Base-by-base conservation (phyloP, 2,888 invertebrate genomes). In the Cabera pusaria region DNA sequence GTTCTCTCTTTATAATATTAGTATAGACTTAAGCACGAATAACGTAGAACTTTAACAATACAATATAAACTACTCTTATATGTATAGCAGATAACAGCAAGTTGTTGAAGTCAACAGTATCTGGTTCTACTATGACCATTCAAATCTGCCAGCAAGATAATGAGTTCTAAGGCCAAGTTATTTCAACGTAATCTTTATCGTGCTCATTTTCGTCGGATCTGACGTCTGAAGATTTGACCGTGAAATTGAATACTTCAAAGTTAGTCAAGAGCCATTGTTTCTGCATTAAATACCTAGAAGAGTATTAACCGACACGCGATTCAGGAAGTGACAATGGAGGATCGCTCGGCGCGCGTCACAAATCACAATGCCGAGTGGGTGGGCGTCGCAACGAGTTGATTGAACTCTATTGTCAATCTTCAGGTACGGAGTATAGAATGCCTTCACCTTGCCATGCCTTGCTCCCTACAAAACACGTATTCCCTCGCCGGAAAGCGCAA, bases 391-490 rank as follows among this genome's bases (percentile, higher is more conserved):
- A 52, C 55, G 73, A 67, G 87, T 83, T 86, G 83, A 81, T 72
- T 83, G 85, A 74, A 81, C 87, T 72, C 70, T 52, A 78, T 81
- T 82, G 78, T 80, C 69, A 74, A 76, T 82, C 74, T 72, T 64
- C 80, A 78, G 77, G 76, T 79, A 79, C 72, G 57, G 50, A 56
- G 46, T 45, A 48, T 49, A 60, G 58, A 72, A 72, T 67, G 57
- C 58, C 63, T 65, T 62, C 55, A 66, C 35, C 35, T 41, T 41
- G 31, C 11, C 18, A 22, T 18, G 25, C 55, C 63, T 65, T 64
- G 54, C 59, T 57, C 59, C 56, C 44, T 50, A 58, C 52, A 56
- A 59, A 59, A 49, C 42, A 60, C 44, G 58, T 36, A 44, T 56
- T 54, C 59, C 37, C 47, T 58, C 52, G 55, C 52, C 57, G 60